These are phyloP conservation scores for Thryonomys swinderianus DNA, from an alignment of 2,113 vertebrate species.

Conservation along the genomic window DNA sequence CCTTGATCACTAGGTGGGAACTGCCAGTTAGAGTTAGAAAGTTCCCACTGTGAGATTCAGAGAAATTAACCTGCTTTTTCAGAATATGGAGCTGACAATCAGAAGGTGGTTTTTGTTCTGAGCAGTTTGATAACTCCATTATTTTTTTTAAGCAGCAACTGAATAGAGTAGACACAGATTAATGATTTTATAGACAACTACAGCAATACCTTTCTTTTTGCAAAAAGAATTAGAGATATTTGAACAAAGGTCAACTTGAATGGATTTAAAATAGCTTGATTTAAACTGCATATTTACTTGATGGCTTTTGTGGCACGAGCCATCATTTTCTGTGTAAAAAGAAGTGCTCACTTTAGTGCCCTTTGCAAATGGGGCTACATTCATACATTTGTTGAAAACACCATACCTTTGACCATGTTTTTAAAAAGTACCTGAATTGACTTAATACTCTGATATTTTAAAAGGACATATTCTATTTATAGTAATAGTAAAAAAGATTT, in stretches of 20 bases:
- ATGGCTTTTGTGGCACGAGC: slow-evolving; percentile 11
- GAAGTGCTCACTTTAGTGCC: slow-evolving; percentile 46
- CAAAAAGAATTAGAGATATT: slow-evolving; percentile 55
- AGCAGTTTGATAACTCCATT: slow-evolving; percentile 79
- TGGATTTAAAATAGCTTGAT: slow-evolving; percentile 59
- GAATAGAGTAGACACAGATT: slow-evolving; percentile 80
- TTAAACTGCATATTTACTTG: slow-evolving; percentile 62
- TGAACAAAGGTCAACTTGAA: slow-evolving; percentile 59
- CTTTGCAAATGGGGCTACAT: slow-evolving; percentile 67
- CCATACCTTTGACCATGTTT: slow-evolving; percentile 57
- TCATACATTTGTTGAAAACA: slow-evolving; percentile 53
- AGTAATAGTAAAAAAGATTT: slow-evolving; percentile 56
- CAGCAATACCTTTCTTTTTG: slow-evolving; percentile 66
- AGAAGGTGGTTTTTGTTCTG: slow-evolving; percentile 79
- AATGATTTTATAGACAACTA: slow-evolving; percentile 68
- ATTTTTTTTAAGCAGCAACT: slow-evolving; percentile 74
- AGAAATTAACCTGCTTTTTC: slow-evolving; percentile 84
- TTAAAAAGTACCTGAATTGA: slow-evolving; percentile 51
- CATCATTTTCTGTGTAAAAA: slow-evolving; percentile 45
- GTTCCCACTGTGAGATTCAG: slow-evolving; percentile 84
- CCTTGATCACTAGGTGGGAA: slow-evolving; percentile 86
- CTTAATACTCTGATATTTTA: slow-evolving; percentile 66
- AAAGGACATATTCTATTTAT: slow-evolving; percentile 72
- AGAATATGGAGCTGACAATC: slow-evolving; percentile 80
- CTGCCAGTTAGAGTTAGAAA: slow-evolving; percentile 83